phyloP scores from a whole-genome alignment of 2,797 vertebrate species.

The Australoheros facetus region DNA sequence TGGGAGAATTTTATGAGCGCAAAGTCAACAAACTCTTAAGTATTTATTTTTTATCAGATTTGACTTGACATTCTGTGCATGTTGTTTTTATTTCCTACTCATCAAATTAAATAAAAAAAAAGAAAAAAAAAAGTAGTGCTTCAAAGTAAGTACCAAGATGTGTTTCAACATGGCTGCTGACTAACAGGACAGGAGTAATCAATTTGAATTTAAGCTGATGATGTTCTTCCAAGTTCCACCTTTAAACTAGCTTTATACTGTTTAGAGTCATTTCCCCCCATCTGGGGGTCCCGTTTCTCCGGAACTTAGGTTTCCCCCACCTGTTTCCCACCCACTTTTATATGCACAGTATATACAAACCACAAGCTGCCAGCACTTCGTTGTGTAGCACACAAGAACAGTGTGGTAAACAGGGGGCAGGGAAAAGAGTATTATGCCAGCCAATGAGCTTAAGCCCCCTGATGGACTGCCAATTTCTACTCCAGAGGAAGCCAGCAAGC shows the following conservation, averaged over 20 bases:
- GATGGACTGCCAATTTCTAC: neutral
- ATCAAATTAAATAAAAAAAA: neutral
- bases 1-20: neutral
- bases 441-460: neutral
- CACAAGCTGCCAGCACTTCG: neutral
- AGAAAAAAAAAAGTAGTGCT: neutral
- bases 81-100: neutral
- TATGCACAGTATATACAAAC: neutral
- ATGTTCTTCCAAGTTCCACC: neutral
- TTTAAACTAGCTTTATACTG: neutral
- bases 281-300: neutral
- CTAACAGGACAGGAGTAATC: neutral
- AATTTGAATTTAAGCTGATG: neutral
- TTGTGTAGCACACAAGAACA: no score
- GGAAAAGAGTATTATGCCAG: neutral
- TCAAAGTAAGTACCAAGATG: neutral
- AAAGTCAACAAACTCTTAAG: neutral
- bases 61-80: neutral
- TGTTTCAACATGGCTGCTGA: neutral
- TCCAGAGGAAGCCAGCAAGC: conserved; percentile 46
- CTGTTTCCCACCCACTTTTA: neutral
- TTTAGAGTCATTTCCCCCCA: neutral
- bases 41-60: neutral
- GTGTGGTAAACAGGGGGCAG: neutral
- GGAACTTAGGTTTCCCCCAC: neutral